A percentile compares a stretch with the other conserved stretches of the same genome.
Evolutionary conservation across 2,113 vertebrate genomes (phyloP).

Genomic region (Craseonycteris thonglongyai): DNA sequence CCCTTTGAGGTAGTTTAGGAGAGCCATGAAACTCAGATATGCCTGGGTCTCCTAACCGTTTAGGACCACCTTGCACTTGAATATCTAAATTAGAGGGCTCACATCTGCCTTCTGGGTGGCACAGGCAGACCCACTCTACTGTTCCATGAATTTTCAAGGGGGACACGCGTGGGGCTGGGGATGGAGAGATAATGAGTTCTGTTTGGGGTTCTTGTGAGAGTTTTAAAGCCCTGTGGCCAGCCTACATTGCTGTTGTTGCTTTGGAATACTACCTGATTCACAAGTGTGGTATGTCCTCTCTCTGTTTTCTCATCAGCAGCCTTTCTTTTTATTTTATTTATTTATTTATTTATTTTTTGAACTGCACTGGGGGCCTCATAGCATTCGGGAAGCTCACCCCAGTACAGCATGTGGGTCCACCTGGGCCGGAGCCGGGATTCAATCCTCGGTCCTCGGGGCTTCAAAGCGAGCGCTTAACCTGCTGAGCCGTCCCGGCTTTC

Average conservation of each 20-base stretch:
- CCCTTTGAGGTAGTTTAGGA: background rate
- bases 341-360: no score
- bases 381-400: no score
- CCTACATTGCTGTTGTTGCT: background rate
- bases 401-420: no score
- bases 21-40: background rate
- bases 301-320: fast-evolving
- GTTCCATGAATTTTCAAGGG: background rate
- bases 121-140: background rate
- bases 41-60: background rate
- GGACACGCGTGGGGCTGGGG: background rate
- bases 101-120: background rate
- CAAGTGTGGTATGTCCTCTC: fast-evolving
- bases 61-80: background rate
- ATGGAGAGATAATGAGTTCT: background rate
- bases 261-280: background rate
- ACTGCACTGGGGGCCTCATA: no score
- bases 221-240: fast-evolving
- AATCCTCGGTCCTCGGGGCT: no score
- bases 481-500: no score
- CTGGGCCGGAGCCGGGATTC: no score
- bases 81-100: background rate
- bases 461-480: no score
- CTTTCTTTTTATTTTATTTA: no score
- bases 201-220: background rate